phyloP scores from a whole-genome alignment of 2,797 vertebrate genomes.

The Chelonia mydas region DNA sequence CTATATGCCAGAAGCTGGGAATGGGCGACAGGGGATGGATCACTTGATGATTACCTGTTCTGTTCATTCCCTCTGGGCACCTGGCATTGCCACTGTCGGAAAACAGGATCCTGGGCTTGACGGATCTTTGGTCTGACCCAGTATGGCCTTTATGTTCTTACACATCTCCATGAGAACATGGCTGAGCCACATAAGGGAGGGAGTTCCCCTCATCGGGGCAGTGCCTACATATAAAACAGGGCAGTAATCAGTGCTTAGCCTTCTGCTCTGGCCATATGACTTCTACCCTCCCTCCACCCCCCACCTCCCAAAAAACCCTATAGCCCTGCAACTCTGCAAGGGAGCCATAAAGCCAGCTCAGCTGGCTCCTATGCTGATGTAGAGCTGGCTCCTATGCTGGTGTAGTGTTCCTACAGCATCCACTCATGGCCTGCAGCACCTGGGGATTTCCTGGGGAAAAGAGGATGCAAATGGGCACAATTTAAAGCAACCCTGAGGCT shows the following conservation, averaged over 20 bases:
- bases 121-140: too few relatives aligned
- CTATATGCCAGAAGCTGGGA: too few relatives aligned
- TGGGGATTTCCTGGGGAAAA: background rate
- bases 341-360: background rate
- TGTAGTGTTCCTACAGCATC: background rate
- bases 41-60: too few relatives aligned
- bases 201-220: fast-evolving
- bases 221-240: background rate
- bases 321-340: background rate
- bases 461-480: background rate
- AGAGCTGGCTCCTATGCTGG: background rate
- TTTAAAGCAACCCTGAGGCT: background rate
- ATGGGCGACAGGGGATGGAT: too few relatives aligned
- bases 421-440: background rate
- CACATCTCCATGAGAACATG: background rate
- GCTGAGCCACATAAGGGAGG: background rate
- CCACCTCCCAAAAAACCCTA: too few relatives aligned
- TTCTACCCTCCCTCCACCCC: too few relatives aligned
- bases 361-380: background rate
- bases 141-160: too few relatives aligned
- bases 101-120: too few relatives aligned
- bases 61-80: too few relatives aligned
- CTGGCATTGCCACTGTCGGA: too few relatives aligned
- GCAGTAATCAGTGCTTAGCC: background rate
- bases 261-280: background rate